Percentiles rank a stretch among this genome's conserved stretches.
These are phyloP conservation scores for Scaptomyza montana DNA, from an alignment of 1,140 invertebrate genomes.

Conservation along the genomic window DNA sequence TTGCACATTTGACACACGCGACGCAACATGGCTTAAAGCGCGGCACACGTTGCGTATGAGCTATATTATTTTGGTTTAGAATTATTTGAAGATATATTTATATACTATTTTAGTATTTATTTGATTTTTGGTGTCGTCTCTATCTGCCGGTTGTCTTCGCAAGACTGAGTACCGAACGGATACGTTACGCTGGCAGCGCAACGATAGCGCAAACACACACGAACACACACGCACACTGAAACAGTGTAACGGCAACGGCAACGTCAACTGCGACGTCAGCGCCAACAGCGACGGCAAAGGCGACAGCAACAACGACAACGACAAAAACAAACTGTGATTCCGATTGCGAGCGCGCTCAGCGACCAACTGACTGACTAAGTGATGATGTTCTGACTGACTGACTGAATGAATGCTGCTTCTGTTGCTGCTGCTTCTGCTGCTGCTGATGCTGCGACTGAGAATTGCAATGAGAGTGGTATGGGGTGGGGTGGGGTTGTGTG, in stretches of 20 bases:
- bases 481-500: too few relatives aligned
- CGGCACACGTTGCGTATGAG: slow-evolving; percentile 38
- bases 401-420: background rate
- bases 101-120: slow-evolving; percentile 13
- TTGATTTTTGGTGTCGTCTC: slow-evolving; percentile 64
- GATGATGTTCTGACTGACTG: slow-evolving; percentile 49
- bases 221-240: background rate
- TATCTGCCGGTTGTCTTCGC: slow-evolving; percentile 82
- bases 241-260: background rate
- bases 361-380: slow-evolving; percentile 70
- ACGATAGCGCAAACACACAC: slow-evolving; percentile 53
- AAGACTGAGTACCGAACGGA: slow-evolving; percentile 74
- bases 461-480: slow-evolving; percentile 24
- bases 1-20: slow-evolving; percentile 46
- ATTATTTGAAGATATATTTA: slow-evolving; percentile 23
- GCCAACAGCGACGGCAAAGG: slow-evolving; percentile 12
- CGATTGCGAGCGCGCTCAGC: slow-evolving; percentile 61
- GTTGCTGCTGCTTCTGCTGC: background rate
- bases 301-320: slow-evolving; percentile 9
- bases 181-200: slow-evolving; percentile 64
- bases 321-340: slow-evolving; percentile 49
- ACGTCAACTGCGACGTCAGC: slow-evolving; percentile 32
- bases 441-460: slow-evolving; percentile 4
- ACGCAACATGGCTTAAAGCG: slow-evolving; percentile 48
- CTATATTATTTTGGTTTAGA: background rate